Base-by-base conservation (phyloP, 2,113 vertebrate genomes). In the Ptilonorhynchus violaceus region DNA sequence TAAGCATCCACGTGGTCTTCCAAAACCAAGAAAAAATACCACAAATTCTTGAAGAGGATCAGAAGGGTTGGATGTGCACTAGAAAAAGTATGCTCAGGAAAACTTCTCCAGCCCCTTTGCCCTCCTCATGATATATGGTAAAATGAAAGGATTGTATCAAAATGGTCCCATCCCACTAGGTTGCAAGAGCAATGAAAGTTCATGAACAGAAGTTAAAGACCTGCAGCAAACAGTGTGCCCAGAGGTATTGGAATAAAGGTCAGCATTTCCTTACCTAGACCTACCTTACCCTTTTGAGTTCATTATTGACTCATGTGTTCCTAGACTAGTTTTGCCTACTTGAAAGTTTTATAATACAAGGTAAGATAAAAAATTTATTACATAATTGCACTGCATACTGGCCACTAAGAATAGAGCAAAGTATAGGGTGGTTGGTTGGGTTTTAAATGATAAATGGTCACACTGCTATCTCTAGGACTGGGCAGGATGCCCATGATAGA, bases 161-260 rank as follows among this genome's bases (percentile, higher is more conserved):
- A 88, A 92, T 1, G 0, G 28, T 33, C 21, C 35, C 5, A 1
- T 33, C 21, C 35, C 5, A 1, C 27, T 41, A 33, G 5, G 10
- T 21, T 37, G 39, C 15, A 83, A 66, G 49, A 25, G 20, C 35
- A 80, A 66, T 6, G 41, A 8, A 78, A 60, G 31, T 66, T 69
- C 6, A 0, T 0, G 14, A 85, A 58, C 2, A 10, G 31, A 80
- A 83, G 24, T 60, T 59, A 58, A 62, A 91, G 30, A 52, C 8
- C 22, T 35, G 35, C 60, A 76, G 33, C 62, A 78, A 77, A 50
- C 30, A 33, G 9, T 1, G 3, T 11, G 9, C 23, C 47, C 60
- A 85, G 47, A 63, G 9, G 33, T 20, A 37, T 56, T 20, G 58
- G 28, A 92, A 47, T 7, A 80, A 80, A 78, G 49, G 55, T 33